Evolutionary conservation across 2,888 invertebrate species (phyloP).

Genomic region (Sacculina carcini): DNA sequence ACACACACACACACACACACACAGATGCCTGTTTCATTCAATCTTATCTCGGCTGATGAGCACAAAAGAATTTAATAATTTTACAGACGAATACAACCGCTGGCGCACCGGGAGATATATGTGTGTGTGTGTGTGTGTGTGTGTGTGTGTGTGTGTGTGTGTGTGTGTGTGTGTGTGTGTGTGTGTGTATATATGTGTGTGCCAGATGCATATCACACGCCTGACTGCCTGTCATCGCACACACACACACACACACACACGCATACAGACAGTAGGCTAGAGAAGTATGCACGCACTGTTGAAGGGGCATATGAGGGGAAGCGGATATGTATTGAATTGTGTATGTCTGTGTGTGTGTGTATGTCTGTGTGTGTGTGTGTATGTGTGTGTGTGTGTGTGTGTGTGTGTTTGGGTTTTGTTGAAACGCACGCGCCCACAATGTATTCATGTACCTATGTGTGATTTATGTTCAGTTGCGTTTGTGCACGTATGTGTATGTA

Average conservation of each 20-base stretch:
- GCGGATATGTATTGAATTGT: background rate
- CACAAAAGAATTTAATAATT: slow-evolving; percentile 4
- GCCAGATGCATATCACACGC: no score
- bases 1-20: slow-evolving; percentile 4
- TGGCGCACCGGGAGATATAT: no score
- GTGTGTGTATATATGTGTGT: background rate
- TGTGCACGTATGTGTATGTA: no score
- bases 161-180: background rate
- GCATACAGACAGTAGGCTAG: no score
- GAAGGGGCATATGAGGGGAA: no score
- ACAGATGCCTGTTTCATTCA: background rate
- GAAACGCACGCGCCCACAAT: no score
- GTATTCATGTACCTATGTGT: no score
- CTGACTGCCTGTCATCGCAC: no score
- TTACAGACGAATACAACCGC: slow-evolving; percentile 1
- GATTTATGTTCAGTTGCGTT: no score
- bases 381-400: slow-evolving; percentile 4
- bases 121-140: background rate
- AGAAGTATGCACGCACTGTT: no score
- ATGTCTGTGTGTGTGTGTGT: slow-evolving; percentile 6
- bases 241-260: no score
- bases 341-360: slow-evolving; percentile 1
- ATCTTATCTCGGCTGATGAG: background rate
- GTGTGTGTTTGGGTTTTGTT: no score
- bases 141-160: background rate